Evolutionary conservation across 1,140 invertebrate species (phyloP).

Genomic region (Leptinotarsa texana): DNA sequence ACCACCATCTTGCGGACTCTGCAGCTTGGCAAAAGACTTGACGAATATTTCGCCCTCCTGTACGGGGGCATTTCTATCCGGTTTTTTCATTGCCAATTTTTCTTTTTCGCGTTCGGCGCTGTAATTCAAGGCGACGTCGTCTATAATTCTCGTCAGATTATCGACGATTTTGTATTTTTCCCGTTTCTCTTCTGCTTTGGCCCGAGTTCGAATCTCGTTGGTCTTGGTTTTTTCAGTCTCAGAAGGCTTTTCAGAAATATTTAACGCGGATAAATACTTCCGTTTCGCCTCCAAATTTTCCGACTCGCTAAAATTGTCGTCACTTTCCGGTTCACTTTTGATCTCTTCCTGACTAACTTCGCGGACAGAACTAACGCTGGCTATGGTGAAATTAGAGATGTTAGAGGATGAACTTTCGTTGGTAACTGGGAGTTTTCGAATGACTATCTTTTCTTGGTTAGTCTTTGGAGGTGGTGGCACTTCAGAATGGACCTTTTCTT

Average conservation of each 20-base stretch:
- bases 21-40: constrained; percentile 47
- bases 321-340: constrained; percentile 53
- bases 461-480: not conserved
- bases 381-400: not conserved
- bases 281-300: constrained; percentile 47
- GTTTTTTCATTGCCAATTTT: constrained; percentile 20
- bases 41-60: constrained; percentile 42
- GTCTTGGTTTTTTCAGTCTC: constrained; percentile 34
- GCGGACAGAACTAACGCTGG: not conserved
- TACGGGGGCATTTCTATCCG: constrained; percentile 10
- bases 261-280: constrained; percentile 49
- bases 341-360: constrained; percentile 43
- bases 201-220: constrained; percentile 45
- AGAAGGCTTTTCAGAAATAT: constrained; percentile 45
- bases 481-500: constrained; percentile 13
- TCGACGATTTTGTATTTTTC: constrained; percentile 35
- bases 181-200: constrained; percentile 50
- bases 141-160: constrained; percentile 41
- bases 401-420: not conserved
- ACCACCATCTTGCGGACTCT: constrained; percentile 17
- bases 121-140: constrained; percentile 42
- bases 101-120: constrained; percentile 28
- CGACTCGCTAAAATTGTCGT: constrained; percentile 40
- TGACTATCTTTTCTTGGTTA: constrained; percentile 4
- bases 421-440: not conserved